Evolutionary conservation across 2,888 invertebrate species (phyloP).

Genomic region (Pyrrhosoma nymphula): DNA sequence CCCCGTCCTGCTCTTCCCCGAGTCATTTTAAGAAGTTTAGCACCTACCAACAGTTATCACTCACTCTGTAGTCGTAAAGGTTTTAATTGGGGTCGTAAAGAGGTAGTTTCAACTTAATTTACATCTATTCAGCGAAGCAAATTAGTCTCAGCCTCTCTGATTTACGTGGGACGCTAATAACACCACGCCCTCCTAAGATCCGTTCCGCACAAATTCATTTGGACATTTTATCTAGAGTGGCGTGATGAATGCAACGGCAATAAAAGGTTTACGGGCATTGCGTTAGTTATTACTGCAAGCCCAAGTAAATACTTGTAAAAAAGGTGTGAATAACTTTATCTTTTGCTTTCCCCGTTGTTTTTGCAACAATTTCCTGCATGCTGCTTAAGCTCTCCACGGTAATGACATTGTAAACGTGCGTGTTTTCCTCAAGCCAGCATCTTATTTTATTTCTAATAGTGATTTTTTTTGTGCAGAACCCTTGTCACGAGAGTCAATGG

Average conservation of each 20-base stretch:
- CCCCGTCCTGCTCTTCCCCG: background rate
- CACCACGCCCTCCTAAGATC: background rate
- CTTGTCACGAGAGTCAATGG: too few species aligned
- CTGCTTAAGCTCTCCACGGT: too few species aligned
- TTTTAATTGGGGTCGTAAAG: constrained; percentile 48
- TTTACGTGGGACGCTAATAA: background rate
- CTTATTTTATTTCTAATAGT: too few species aligned
- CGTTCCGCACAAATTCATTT: background rate
- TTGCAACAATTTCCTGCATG: too few species aligned
- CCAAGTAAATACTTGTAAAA: too few species aligned
- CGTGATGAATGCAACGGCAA: background rate
- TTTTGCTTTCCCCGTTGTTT: too few species aligned
- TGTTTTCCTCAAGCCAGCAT: too few species aligned
- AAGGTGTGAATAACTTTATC: too few species aligned
- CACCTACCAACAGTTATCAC: constrained; percentile 9
- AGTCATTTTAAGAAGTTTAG: constrained; percentile 5
- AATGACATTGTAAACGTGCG: too few species aligned
- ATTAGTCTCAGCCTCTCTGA: background rate
- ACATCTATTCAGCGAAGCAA: background rate
- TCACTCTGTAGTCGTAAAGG: background rate
- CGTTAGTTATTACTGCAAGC: background rate
- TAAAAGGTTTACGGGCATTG: background rate
- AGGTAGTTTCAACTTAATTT: constrained; percentile 38
- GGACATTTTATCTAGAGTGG: background rate
- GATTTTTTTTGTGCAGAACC: too few species aligned